Base-by-base conservation (phyloP, 1,140 invertebrate genomes). In the Pentalonia nigronervosa region DNA sequence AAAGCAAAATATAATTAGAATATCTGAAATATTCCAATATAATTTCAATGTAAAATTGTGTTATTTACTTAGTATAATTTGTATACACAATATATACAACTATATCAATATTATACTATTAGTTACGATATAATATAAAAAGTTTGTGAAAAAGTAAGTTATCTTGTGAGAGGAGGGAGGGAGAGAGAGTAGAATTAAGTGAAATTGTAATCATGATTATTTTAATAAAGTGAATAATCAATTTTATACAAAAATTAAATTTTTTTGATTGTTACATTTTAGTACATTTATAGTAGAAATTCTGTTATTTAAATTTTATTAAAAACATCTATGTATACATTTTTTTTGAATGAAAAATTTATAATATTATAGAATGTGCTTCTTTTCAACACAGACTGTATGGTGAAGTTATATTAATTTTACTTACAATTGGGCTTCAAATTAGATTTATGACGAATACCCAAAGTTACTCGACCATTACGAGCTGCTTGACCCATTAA, bases 401-500 rank as follows among this genome's bases (percentile, higher is more conserved):
- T 53, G 17, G 25, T 14, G 56, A 67, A n/a, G 30, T 76, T 67
- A 60, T 30, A 14, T 30, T 17, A 17, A n/a, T 50, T 20, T 87
- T 89, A 92, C 91, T 92, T 92, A 92, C 91, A 92, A 92, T 41
- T 93, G 23, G 48, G 48, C 6, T 92, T 92, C 34, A 60, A 84
- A 34, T 81, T 56, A 0, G 90, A 81, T 67, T 96, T 95, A 91
- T 97, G 95, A 67, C 97, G 95, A 90, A 98, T 95, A 11, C 97
- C 97, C 88, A 98, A 95, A 23, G 96, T 97, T 0, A 98, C 98
- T 94, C 97, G 96, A 34, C 98, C 98, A 93, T 97, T 96, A n/a
- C 97, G 95, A 0, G 97, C 97, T 0, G 98, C 98, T 84, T 97
- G 96, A 93, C 97, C 98, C 96, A 99, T 99, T 91, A 98, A 96